Conservation (phyloP, 2,888 invertebrate genomes). For the Heliconius sara region DNA sequence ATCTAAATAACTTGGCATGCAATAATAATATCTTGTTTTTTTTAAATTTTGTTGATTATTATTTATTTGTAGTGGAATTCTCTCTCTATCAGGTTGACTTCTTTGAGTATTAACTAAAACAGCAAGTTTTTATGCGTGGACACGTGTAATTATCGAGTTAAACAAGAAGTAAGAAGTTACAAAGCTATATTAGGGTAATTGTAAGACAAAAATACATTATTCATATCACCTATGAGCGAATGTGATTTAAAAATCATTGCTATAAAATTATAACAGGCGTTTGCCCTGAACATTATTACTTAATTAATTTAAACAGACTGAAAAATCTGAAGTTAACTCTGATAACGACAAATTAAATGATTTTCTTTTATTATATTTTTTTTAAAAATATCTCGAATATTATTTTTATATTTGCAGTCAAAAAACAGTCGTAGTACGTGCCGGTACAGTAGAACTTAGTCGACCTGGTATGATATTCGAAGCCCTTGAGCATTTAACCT, state of each 20-base stretch:
- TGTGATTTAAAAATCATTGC: too few relatives aligned
- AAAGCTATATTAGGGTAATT: too few relatives aligned
- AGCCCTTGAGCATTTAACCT: not conserved
- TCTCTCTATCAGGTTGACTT: too few relatives aligned
- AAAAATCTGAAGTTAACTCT: too few relatives aligned
- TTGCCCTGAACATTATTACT: too few relatives aligned
- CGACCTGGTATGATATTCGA: conserved; percentile 16
- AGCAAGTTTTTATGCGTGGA: too few relatives aligned
- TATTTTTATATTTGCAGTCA: not conserved
- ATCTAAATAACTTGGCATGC: not conserved
- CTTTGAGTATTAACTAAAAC: too few relatives aligned
- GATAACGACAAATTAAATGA: not conserved
- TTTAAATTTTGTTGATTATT: not conserved
- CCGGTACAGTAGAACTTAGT: not conserved
- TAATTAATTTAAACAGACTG: not conserved
- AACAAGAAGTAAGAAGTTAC: too few relatives aligned
- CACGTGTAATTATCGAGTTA: too few relatives aligned
- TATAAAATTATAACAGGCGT: too few relatives aligned
- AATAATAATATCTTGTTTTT: not conserved
- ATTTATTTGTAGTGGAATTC: not conserved
- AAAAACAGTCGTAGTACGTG: conserved; percentile 5
- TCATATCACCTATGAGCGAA: too few relatives aligned
- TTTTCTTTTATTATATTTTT: not conserved
- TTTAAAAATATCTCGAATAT: not conserved
- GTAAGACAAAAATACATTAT: too few relatives aligned